Conservation (phyloP, 2,888 invertebrate species). For the Xylota segnis region DNA sequence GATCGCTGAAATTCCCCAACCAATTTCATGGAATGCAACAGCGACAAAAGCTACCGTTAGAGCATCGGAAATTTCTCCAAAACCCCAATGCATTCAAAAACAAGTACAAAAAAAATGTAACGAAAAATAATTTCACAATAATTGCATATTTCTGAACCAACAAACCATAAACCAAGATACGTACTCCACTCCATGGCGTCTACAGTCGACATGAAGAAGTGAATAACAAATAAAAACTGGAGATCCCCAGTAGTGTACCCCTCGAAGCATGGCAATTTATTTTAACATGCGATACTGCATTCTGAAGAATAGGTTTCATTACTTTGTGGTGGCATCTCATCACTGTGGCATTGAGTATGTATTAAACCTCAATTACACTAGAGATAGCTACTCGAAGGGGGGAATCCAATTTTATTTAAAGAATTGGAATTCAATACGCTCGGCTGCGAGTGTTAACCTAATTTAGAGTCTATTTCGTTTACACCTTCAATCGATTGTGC, state of each 20-base stretch:
- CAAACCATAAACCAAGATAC: slow-evolving; percentile 14
- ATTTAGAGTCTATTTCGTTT: background rate
- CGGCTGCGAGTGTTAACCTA: slow-evolving; percentile 35
- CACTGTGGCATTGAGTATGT: background rate
- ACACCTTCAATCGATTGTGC: slow-evolving; percentile 10
- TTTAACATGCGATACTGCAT: slow-evolving; percentile 3
- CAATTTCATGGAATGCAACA: background rate
- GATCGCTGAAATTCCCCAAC: background rate
- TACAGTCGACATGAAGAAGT: background rate
- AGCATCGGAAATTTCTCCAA: slow-evolving; percentile 11
- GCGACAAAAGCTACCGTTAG: background rate
- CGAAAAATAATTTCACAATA: slow-evolving; percentile 18
- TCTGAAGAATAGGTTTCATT: background rate
- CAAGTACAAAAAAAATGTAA: slow-evolving; percentile 31
- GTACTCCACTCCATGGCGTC: background rate
- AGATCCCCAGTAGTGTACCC: background rate
- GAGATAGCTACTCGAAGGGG: background rate
- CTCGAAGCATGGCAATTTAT: slow-evolving; percentile 1
- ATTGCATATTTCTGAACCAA: slow-evolving; percentile 22
- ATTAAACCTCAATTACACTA: background rate
- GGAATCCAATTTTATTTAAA: background rate
- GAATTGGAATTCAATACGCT: slow-evolving; percentile 25
- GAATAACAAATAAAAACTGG: background rate
- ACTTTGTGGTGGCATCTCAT: slow-evolving; percentile 1
- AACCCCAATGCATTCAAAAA: slow-evolving; percentile 21